Conservation (phyloP, 2,797 vertebrate genomes). For the Sebastes baramenuke region DNA sequence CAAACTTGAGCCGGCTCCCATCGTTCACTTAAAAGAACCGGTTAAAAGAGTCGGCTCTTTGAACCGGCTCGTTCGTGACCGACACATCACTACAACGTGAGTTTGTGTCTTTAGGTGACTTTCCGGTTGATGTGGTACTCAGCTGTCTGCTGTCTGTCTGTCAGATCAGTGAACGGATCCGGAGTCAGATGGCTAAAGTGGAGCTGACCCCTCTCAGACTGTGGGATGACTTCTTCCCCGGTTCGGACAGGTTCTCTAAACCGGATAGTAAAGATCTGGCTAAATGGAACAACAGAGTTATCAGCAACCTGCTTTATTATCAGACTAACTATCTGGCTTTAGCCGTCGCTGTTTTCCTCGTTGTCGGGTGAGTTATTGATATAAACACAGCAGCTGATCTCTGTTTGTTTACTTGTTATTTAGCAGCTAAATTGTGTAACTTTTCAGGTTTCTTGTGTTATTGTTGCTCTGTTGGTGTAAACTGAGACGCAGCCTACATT, state of each 20-base stretch:
- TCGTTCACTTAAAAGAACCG: no score
- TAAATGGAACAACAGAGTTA: constrained; percentile 94
- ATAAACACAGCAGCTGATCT: background rate
- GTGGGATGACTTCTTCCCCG: constrained; percentile 93
- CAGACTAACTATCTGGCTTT: constrained; percentile 92
- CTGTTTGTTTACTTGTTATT: background rate
- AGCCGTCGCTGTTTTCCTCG: constrained; percentile 84
- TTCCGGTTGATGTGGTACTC: background rate
- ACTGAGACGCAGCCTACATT: background rate
- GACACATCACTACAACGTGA: fast-evolving
- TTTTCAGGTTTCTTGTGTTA: background rate
- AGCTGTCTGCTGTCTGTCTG: background rate
- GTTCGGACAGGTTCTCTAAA: constrained; percentile 86
- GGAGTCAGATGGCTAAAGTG: constrained; percentile 83
- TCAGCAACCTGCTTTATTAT: constrained; percentile 96
- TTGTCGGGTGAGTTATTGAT: constrained; percentile 88
- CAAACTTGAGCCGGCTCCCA: no score
- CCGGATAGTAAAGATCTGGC: constrained; percentile 87
- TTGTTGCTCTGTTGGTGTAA: background rate
- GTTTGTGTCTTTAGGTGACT: background rate
- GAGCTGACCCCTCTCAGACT: constrained; percentile 86
- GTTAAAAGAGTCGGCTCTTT: no score
- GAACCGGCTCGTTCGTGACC: no score
- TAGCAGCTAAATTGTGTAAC: background rate
- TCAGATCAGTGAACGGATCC: background rate